Evolutionary conservation across 2,888 invertebrate species (phyloP), one percentile per base, ranked within the genome.

Genomic region (Orthonychiurus folsomi): DNA sequence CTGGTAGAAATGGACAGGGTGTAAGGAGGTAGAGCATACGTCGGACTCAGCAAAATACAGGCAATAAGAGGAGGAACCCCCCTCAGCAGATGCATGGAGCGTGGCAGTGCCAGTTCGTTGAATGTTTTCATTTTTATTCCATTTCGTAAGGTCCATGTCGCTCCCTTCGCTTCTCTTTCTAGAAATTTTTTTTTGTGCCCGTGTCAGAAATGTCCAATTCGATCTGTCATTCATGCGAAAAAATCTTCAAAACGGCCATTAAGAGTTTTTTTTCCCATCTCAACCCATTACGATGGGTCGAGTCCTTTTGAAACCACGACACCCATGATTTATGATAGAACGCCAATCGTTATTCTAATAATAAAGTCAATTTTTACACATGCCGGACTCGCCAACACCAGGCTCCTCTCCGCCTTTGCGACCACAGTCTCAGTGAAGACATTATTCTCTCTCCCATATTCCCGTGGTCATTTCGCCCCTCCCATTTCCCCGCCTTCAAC

Each of bases 211-310:
- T 66, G 66, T 66, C 63, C 60, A 56, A 66, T 64, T 62, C 66
- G 59, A 65, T 67, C 60, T 64, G 66, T 63, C 66, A 68, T 66
- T 68, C 68, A 68, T 64, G 67, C 62, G 64, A 63, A 60, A 67
- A 67, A 66, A 67, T 65, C 67, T 65, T 60, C 62, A 63, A 63
- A 67, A 64, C 64, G 61, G 63, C 66, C 64, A 68, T 64, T 61
- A 66, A 59, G 59, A 65, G 64, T 61, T 61, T 63, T 63, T 63
- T 15, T n/a, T n/a, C 63, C 62, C 60, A 63, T 59, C 63, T 61
- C 58, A 52, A 61, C 56, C 63, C 61, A 64, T 67, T 64, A 66
- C 47, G 56, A 65, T 59, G 37, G 37, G 37, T 62, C 61, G 9
- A 27, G 37, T 27, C 58, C 61, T 61, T 62, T 54, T 60, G 57